Conservation (phyloP, 2,113 vertebrate species). For the Glaucomys volans region DNA sequence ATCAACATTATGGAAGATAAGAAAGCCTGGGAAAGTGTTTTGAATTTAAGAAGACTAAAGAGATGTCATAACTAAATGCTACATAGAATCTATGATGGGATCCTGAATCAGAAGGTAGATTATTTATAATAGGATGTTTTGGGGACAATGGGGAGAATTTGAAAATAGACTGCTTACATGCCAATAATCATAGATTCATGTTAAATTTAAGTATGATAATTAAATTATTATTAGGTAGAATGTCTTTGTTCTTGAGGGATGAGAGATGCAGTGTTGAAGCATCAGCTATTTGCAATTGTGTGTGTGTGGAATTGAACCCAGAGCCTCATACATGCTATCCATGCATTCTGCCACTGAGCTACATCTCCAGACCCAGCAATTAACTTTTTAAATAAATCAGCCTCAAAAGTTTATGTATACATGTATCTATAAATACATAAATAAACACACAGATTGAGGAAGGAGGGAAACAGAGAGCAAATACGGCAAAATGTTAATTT, state of each 20-base stretch:
- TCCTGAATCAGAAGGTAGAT: not conserved
- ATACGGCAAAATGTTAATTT: slow-evolving; percentile 20
- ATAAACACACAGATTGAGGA: not conserved
- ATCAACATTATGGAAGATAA: not conserved
- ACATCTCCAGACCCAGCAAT: not conserved
- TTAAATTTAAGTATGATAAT: slow-evolving; percentile 27
- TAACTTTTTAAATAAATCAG: slow-evolving; percentile 37
- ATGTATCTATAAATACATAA: not conserved
- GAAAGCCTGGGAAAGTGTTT: not conserved
- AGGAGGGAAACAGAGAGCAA: not conserved
- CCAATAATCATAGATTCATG: not conserved
- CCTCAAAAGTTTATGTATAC: not conserved
- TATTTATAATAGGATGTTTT: not conserved
- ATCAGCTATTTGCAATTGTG: not conserved
- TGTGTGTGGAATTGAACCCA: not conserved
- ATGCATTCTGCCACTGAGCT: not conserved
- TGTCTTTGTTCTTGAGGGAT: not conserved
- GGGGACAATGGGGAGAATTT: not conserved
- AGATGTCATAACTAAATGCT: not conserved
- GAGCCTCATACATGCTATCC: not conserved
- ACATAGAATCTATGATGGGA: not conserved
- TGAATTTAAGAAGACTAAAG: not conserved
- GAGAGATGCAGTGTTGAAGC: not conserved
- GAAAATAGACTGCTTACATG: not conserved
- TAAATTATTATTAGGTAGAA: not conserved